Conservation (phyloP, 2,113 vertebrate genomes). For the Ophthalmolycus amberensis region DNA sequence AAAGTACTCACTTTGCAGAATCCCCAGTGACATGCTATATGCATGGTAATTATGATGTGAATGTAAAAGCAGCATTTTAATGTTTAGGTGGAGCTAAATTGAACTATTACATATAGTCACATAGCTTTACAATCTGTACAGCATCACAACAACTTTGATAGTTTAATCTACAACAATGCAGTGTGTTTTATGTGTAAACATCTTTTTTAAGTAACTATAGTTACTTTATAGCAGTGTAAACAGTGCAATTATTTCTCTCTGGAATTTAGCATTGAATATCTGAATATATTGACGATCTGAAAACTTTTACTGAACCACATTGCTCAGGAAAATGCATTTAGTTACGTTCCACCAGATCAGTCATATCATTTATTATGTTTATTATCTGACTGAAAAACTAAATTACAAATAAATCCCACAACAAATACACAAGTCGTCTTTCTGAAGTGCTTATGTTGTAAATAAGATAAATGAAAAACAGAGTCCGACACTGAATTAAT, state of each 20-base stretch:
- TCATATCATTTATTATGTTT: constrained; percentile 5
- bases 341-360: neutral
- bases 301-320: neutral
- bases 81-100: neutral
- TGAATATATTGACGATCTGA: neutral
- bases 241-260: neutral
- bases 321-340: neutral
- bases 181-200: neutral
- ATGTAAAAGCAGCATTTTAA: neutral
- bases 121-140: neutral
- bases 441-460: constrained; percentile 4
- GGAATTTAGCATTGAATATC: neutral
- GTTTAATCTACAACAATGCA: neutral
- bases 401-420: neutral
- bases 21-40: neutral
- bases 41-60: neutral
- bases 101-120: neutral
- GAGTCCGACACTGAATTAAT: neutral
- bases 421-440: constrained; percentile 6
- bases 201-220: neutral
- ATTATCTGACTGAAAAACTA: constrained; percentile 21
- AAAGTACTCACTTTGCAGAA: neutral
- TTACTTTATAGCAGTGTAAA: neutral
- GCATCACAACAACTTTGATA: neutral
- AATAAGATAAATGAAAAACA: neutral